Percentiles rank a stretch among this genome's conserved stretches.
These are phyloP conservation scores for Aleadryas rufinucha DNA, from an alignment of 2,113 vertebrate genomes.

Conservation along the genomic window DNA sequence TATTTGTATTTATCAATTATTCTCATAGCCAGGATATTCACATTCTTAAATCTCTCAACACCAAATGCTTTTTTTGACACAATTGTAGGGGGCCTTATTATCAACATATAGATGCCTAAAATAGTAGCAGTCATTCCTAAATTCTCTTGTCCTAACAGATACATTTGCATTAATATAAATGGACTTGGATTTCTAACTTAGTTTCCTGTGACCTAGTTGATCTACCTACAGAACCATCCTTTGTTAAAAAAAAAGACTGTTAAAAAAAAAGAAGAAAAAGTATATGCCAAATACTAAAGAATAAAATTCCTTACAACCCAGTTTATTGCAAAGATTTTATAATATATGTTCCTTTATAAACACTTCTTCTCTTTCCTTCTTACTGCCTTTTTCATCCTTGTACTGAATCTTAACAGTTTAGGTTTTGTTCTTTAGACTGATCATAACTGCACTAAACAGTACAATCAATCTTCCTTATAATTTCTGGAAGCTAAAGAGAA, in stretches of 20 bases:
- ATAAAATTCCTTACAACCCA: neutral
- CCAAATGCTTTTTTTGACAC: neutral
- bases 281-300: neutral
- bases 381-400: neutral
- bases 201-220: neutral
- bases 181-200: neutral
- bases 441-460: neutral
- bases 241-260: neutral
- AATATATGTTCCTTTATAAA: neutral
- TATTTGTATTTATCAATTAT: neutral
- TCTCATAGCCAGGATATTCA: neutral
- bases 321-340: neutral
- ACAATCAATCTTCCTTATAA: neutral
- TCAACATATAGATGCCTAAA: neutral
- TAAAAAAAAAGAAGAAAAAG: neutral
- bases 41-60: neutral
- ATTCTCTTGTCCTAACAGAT: neutral
- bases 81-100: accelerated
- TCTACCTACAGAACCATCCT: neutral
- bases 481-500: neutral
- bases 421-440: neutral
- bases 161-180: neutral
- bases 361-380: neutral
- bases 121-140: neutral
- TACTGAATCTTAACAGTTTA: neutral